Evolutionary conservation across 2,888 invertebrate species (phyloP), one percentile per base, ranked within the genome.

Genomic region (Oasisia sp.): DNA sequence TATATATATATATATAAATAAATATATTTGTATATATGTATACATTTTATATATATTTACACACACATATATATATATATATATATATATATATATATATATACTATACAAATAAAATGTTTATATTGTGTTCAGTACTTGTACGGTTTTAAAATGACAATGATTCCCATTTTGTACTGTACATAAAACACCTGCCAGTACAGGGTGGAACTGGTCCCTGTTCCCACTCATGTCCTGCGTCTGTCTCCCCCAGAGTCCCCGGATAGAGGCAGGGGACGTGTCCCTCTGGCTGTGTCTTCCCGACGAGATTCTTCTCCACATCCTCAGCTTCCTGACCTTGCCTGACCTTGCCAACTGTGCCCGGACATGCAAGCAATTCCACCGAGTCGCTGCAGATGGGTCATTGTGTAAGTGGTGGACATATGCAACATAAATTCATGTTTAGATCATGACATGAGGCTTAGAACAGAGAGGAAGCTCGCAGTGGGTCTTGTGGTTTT

Each of bases 251-350:
- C 94, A 96, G 96, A 95, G 95, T n/a, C 96, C 96, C 9, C 94
- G 96, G 38, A 95, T 96, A 27, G 93, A 94, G 50, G 94, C 94
- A 8, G 95, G 96, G 12, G 94, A 95, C n/a, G 92, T 95, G 56
- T 96, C 96, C 14, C 92, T 94, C 89, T 95, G 95, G 96, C 94
- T 95, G 93, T 96, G 95, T 93, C 94, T 96, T 19, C 96, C 96
- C 2, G 96, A 96, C 92, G 96, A 96, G 93, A 94, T 96, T 32
- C 94, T 95, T 93, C 94, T 96, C 32, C 92, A 93, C 50, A 94
- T 96, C 32, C 95, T 96, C 92, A 94, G 94, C 9, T 95, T 94
- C 93, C 94, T 96, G 89, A 91, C 94, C 32, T 95, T 95, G 38
- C 44, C 93, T 7, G 95, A 95, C 90, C 94, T 96, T 38, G 94